A percentile compares a stretch with the other conserved stretches of the same genome.
Conservation (phyloP, 2,888 invertebrate species). For the Spisula solida region DNA sequence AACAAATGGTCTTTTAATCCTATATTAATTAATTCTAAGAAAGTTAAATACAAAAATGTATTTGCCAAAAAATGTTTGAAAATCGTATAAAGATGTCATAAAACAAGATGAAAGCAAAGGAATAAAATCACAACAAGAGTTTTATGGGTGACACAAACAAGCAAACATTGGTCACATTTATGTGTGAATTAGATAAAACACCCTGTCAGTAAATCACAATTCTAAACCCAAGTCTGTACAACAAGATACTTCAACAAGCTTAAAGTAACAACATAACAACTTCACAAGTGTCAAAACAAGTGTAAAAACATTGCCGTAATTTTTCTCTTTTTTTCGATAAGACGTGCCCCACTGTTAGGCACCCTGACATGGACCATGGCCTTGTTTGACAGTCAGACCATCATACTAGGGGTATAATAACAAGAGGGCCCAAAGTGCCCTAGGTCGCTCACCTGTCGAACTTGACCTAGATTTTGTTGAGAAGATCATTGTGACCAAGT, state of each 20-base stretch:
- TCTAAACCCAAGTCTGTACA: not conserved
- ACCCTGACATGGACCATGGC: not conserved
- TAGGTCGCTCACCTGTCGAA: no score
- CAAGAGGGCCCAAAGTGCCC: no score
- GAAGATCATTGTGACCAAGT: no score
- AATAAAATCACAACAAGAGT: not conserved
- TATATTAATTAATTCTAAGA: no score
- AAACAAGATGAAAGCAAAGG: not conserved
- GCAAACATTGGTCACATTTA: not conserved
- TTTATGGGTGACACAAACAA: not conserved
- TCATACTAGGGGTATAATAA: no score
- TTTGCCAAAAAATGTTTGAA: no score
- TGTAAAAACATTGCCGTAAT: not conserved
- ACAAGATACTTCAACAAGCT: conserved; percentile 20
- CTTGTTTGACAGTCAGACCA: not conserved
- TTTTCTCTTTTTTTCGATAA: conserved; percentile 4
- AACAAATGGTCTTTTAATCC: no score
- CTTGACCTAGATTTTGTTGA: no score
- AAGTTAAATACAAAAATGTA: no score
- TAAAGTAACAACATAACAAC: not conserved
- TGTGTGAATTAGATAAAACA: not conserved
- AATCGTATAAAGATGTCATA: no score
- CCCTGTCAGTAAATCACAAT: not conserved
- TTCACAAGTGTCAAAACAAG: conserved; percentile 13
- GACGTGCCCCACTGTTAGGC: not conserved